These are phyloP conservation scores for Charadrius vociferus DNA, from an alignment of 2,113 vertebrate species.

Conservation along the genomic window DNA sequence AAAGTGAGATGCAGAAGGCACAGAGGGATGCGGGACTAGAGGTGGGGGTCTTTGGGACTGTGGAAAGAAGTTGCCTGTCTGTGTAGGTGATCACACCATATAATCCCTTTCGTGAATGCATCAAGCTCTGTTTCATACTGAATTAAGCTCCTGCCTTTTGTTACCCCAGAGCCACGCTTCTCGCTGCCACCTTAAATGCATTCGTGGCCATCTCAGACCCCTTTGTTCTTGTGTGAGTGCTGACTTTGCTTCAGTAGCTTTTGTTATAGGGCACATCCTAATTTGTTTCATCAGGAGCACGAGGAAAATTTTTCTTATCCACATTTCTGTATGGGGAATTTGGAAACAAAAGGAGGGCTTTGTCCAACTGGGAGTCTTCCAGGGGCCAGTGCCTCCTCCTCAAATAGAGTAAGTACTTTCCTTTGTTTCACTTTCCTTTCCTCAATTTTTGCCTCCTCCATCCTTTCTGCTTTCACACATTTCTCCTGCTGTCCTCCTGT, in stretches of 20 bases:
- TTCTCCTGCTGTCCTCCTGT: not conserved
- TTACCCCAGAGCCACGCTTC: not conserved
- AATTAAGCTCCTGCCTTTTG: not conserved
- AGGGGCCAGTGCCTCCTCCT: not conserved
- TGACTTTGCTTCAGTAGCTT: not conserved
- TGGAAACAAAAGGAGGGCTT: not conserved
- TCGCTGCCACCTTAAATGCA: accelerated
- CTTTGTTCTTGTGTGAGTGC: not conserved
- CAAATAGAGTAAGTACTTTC: not conserved
- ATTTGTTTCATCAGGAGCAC: not conserved
- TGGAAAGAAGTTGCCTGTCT: not conserved
- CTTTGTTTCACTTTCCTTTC: not conserved
- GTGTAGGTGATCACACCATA: accelerated
- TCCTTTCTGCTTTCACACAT: accelerated
- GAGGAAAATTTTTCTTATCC: not conserved
- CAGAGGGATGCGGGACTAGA: not conserved
- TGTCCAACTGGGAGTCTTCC: not conserved
- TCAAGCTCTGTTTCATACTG: not conserved
- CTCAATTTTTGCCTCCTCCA: not conserved
- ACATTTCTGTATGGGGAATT: not conserved
- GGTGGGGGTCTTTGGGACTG: not conserved
- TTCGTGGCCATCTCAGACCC: not conserved
- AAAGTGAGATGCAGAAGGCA: not conserved
- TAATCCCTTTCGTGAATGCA: not conserved
- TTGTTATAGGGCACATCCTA: not conserved